Evolutionary conservation across 2,113 vertebrate genomes (phyloP), one percentile per base, ranked within the genome.

Genomic region (Pseudonaja textilis): DNA sequence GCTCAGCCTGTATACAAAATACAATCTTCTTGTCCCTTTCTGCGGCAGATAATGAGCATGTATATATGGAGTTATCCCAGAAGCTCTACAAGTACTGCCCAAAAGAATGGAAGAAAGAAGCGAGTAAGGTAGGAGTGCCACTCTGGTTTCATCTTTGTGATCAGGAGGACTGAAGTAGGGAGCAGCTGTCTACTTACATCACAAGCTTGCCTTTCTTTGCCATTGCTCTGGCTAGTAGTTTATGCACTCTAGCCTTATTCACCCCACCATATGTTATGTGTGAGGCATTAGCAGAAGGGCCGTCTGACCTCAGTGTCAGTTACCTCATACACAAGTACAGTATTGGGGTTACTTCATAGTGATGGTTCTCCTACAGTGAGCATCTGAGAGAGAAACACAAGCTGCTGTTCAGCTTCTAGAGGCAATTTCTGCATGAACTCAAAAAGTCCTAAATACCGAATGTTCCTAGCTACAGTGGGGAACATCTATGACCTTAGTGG

Each of bases 41-140:
- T 52, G 47, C 0, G 89, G 10, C 97, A 99, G 99, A 99, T 97
- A 99, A 99, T 97, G 99, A 99, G 95, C 99, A 99, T 90, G 98
- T 99, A 52, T 99, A 99, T 95, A 99, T 99, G 99, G 99, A 99
- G 93, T 96, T 99, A 95, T 98, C 98, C 95, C 99, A 99, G 98
- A 99, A 99, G 96, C 98, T 99, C 93, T 99, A 99, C 96, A 99
- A 99, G 94, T 99, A 99, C 96, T 99, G 99, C 93, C 99, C 99
- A 90, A 99, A 99, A 97, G 99, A 99, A 95, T 99, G 99, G 99
- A 99, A 99, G 97, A 98, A 98, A 96, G 99, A 99, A 97, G 99
- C 99, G 96, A 99, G 99, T 98, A 99, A 99, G 98, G 99, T 99
- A 97, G 4, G 87, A 1, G 45, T 7, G 10, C 20, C 42, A 2